Evolutionary conservation across 2,888 invertebrate genomes (phyloP), one percentile per base, ranked within the genome.

Genomic region (Flexamia atlantica): DNA sequence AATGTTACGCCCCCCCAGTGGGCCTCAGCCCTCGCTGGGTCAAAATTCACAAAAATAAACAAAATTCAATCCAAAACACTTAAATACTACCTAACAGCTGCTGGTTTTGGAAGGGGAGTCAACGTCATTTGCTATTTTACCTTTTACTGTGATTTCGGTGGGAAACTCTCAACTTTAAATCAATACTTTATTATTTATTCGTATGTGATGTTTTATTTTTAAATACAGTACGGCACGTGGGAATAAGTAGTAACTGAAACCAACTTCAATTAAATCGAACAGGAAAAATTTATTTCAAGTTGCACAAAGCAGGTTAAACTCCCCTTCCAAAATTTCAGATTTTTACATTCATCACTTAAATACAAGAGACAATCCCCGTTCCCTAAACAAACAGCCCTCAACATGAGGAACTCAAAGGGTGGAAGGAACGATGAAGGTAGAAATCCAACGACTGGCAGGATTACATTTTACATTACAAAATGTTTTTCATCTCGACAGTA

Each of bases 261-360:
- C n/a, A n/a, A n/a, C n/a, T n/a, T n/a, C n/a, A n/a, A n/a, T n/a
- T n/a, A n/a, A n/a, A n/a, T n/a, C n/a, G n/a, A n/a, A n/a, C n/a
- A n/a, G n/a, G n/a, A n/a, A n/a, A n/a, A n/a, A n/a, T n/a, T n/a
- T n/a, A n/a, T n/a, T n/a, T n/a, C n/a, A n/a, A n/a, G n/a, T n/a
- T n/a, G n/a, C n/a, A n/a, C n/a, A n/a, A n/a, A n/a, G n/a, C n/a
- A n/a, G n/a, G 40, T 60, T 70, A 40, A 40, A 23, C 42, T 17
- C 42, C 72, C 32, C 32, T n/a, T 72, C 72, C 72, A 36, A 36
- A 36, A 40, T 36, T 36, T 23, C 72, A 20, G 72, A 72, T n/a
- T 72, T 72, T 40, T 72, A 72, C 72, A 72, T 72, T 72, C 72
- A 72, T 72, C 72, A 72, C 9, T 40, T 9, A 36, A 72, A 72